Base-by-base conservation (phyloP, 2,113 vertebrate genomes). In the Microcebus tavaratra region DNA sequence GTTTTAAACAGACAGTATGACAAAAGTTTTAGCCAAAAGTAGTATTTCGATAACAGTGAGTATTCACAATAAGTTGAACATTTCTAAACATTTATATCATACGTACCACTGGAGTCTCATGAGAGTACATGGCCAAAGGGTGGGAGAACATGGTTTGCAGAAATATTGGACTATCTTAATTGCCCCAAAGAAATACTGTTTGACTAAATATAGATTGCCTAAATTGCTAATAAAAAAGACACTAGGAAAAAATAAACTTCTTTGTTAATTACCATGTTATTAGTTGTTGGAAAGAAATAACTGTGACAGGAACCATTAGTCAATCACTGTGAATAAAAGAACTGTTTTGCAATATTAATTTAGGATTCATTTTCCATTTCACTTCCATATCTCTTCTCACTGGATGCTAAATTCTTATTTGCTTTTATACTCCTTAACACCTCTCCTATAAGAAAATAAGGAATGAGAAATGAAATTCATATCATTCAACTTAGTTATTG, bases 151-250 rank as follows among this genome's bases (percentile, higher is more conserved):
- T 14, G 3, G 15, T 48, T 57, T 85, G 10, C n/a, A 61, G 21
- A 83, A 80, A 70, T 12, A 27, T 0, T 57, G 20, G 6, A 5
- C 39, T 67, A 20, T 42, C 42, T 84, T 90, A 18, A 27, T 78
- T 55, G 17, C 3, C n/a, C 17, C 17, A 6, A 81, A n/a, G 45
- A 94, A 88, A 31, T 36, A 39, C 12, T 17, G 11, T 92, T 88
- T 96, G 57, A 84, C 29, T 75, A 75, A 93, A 82, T 25, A 57
- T 17, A 75, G 68, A 14, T 63, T 80, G 3, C 48, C 27, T 45
- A 92, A 94, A 55, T 55, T 88, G 72, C 29, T 91, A 80, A 86
- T 89, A 55, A 97, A 80, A 85, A 87, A 67, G 20, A 83, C 15
- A 70, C 2, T 12, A 42, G 68, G 42, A 50, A 88, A 65, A 91